phyloP scores from a whole-genome alignment of 2,888 invertebrate genomes.

The Boloria selene region DNA sequence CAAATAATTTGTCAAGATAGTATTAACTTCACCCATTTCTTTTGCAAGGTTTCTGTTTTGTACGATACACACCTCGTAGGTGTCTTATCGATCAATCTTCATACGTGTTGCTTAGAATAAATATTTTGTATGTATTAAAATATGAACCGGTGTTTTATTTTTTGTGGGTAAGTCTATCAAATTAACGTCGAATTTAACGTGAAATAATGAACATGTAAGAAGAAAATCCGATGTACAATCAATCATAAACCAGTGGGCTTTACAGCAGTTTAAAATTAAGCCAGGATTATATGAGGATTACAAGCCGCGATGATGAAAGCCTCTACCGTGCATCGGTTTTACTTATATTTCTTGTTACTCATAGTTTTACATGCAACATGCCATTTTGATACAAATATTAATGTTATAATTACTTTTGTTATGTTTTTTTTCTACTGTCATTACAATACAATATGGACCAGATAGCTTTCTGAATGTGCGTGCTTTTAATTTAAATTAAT shows the following conservation, averaged over 20 bases:
- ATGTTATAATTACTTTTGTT: too few relatives aligned
- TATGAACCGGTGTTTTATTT: too few relatives aligned
- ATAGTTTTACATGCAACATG: conserved; percentile 13
- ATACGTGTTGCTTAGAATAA: too few relatives aligned
- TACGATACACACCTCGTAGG: too few relatives aligned
- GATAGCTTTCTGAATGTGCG: too few relatives aligned
- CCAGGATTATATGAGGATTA: conserved; percentile 34
- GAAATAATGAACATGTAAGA: conserved; percentile 22
- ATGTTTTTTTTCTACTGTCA: background rate
- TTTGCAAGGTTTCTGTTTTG: too few relatives aligned
- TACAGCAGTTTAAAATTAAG: conserved; percentile 38
- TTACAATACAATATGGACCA: too few relatives aligned
- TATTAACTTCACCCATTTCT: too few relatives aligned
- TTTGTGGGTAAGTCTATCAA: background rate
- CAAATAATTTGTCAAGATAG: too few relatives aligned
- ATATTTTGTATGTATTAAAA: too few relatives aligned
- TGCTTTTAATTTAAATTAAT: background rate
- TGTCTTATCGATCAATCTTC: too few relatives aligned
- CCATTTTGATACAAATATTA: background rate
- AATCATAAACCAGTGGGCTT: conserved; percentile 37
- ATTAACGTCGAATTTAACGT: conserved; percentile 2
- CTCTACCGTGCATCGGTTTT: conserved; percentile 22
- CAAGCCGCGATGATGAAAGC: conserved; percentile 31
- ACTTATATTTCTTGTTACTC: conserved; percentile 19
- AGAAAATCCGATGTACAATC: conserved; percentile 36